Conservation (phyloP, 2,888 invertebrate genomes). For the Malthinus flaveolus region DNA sequence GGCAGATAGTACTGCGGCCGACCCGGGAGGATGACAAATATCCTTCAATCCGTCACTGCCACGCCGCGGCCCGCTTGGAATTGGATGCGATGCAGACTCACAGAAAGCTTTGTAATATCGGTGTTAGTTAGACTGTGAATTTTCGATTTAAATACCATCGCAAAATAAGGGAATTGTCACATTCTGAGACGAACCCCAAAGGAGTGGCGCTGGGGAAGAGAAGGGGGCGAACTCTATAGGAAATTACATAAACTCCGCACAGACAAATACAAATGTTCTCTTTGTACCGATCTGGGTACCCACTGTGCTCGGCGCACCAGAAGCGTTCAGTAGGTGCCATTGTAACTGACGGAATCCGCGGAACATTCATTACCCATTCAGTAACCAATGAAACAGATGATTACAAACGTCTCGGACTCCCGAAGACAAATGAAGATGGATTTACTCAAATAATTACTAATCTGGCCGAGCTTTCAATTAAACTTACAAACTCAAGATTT, state of each 20-base stretch:
- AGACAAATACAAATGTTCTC: slow-evolving; percentile 58
- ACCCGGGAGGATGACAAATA: slow-evolving; percentile 70
- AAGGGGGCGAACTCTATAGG: slow-evolving; percentile 56
- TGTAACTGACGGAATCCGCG: slow-evolving; percentile 54
- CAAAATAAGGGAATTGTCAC: slow-evolving; percentile 37
- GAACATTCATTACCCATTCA: slow-evolving; percentile 57
- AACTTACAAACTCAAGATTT: slow-evolving; percentile 30
- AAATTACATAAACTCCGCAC: slow-evolving; percentile 60
- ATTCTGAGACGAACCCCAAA: slow-evolving; percentile 49
- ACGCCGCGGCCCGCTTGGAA: slow-evolving; percentile 56
- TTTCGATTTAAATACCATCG: slow-evolving; percentile 17
- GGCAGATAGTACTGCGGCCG: slow-evolving; percentile 55
- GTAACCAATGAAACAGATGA: slow-evolving; percentile 58
- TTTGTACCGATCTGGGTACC: slow-evolving; percentile 56
- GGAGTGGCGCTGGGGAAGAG: slow-evolving; percentile 47
- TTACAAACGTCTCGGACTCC: slow-evolving; percentile 54
- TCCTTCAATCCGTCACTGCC: slow-evolving; percentile 72
- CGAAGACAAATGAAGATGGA: slow-evolving; percentile 55
- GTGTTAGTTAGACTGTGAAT: slow-evolving; percentile 48
- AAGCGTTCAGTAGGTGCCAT: slow-evolving; percentile 53
- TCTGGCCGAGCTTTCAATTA: slow-evolving; percentile 56
- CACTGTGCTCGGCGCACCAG: slow-evolving; percentile 51
- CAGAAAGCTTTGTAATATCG: slow-evolving; percentile 58
- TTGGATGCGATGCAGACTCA: slow-evolving; percentile 58
- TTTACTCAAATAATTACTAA: slow-evolving; percentile 56